Conservation (phyloP, 2,888 invertebrate genomes). For the Esperia sulphurella region DNA sequence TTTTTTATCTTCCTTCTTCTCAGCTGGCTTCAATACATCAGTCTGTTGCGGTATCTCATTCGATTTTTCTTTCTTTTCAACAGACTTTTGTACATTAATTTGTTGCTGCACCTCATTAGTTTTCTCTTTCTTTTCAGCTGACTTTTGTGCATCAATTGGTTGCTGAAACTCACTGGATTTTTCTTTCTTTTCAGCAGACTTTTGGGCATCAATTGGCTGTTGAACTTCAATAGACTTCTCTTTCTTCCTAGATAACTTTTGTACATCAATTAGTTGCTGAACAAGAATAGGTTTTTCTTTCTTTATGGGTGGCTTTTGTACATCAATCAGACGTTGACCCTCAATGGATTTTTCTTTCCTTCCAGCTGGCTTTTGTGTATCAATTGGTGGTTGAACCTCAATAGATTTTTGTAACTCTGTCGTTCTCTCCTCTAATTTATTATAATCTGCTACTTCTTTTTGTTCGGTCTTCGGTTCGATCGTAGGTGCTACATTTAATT, state of each 20-base stretch:
- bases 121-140: conserved; percentile 24
- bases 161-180: conserved; percentile 31
- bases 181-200: conserved; percentile 19
- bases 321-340: background rate
- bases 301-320: conserved; percentile 4
- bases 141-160: conserved; percentile 30
- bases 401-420: conserved; percentile 24
- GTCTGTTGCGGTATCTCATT: conserved; percentile 29
- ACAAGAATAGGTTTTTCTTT: conserved; percentile 9
- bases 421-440: conserved; percentile 11
- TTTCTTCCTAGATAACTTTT: conserved; percentile 23
- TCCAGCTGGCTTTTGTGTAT: conserved; percentile 11
- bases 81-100: conserved; percentile 21
- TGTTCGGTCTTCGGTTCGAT: conserved; percentile 12
- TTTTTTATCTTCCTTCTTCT: conserved; percentile 26
- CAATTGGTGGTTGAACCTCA: conserved; percentile 26
- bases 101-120: background rate
- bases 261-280: conserved; percentile 7
- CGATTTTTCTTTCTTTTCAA: conserved; percentile 36
- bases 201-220: conserved; percentile 26
- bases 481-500: conserved; percentile 10
- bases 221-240: conserved; percentile 30
- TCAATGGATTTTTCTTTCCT: too few species aligned
- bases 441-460: conserved; percentile 20
- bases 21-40: conserved; percentile 23